Percentiles rank a stretch among this genome's conserved stretches.
phyloP scores from a whole-genome alignment of 2,888 invertebrate species.

The Lottia gigantea region DNA sequence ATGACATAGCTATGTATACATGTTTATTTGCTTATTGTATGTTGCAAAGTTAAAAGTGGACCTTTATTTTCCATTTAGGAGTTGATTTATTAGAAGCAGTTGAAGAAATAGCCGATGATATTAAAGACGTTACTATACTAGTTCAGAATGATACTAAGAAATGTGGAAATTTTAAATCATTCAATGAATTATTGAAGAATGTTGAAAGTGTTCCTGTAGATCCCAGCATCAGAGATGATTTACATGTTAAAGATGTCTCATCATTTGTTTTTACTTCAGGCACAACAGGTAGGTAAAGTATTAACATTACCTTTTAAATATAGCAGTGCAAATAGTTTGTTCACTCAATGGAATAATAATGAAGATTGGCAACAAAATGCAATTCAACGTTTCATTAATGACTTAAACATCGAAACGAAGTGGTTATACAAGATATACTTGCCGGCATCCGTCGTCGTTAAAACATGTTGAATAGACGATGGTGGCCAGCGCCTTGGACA shows the following conservation, averaged over 20 bases:
- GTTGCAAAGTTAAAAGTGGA: too few relatives aligned
- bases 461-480: too few relatives aligned
- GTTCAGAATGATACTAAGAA: slow-evolving; percentile 21
- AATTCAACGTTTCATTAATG: too few relatives aligned
- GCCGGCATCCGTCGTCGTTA: too few relatives aligned
- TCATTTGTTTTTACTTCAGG: slow-evolving; percentile 48
- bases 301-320: too few relatives aligned
- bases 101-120: slow-evolving; percentile 26
- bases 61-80: slow-evolving; percentile 18
- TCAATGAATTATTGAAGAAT: slow-evolving; percentile 21
- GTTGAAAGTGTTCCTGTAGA: slow-evolving; percentile 27
- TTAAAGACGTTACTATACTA: slow-evolving; percentile 28
- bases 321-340: too few relatives aligned
- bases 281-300: slow-evolving; percentile 40
- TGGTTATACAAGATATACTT: too few relatives aligned
- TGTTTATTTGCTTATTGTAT: background rate
- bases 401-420: too few relatives aligned
- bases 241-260: slow-evolving; percentile 19
- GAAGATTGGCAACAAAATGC: too few relatives aligned
- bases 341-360: too few relatives aligned
- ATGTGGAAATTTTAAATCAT: slow-evolving; percentile 27
- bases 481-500: too few relatives aligned
- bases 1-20: too few relatives aligned
- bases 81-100: slow-evolving; percentile 28
- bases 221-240: slow-evolving; percentile 21